Evolutionary conservation across 2,888 invertebrate species (phyloP).

Genomic region (Brachyptera risi): DNA sequence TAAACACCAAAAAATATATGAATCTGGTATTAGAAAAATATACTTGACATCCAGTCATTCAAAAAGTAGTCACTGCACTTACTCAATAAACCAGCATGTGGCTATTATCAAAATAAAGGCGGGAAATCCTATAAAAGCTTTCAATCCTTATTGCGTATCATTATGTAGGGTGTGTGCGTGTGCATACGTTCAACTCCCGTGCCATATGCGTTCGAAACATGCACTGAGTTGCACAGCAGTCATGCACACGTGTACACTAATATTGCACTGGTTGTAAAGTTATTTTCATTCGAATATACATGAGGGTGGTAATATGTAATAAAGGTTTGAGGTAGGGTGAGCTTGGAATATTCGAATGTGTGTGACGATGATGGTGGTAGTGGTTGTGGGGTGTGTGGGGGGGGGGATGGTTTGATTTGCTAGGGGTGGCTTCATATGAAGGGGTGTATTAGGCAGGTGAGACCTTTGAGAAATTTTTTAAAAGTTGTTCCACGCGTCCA

Average conservation of each 20-base stretch:
- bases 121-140: neutral
- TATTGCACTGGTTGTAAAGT: neutral
- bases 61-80: too few relatives aligned
- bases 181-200: too few relatives aligned
- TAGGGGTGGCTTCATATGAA: neutral
- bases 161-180: neutral
- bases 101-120: neutral
- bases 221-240: neutral
- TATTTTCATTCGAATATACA: neutral
- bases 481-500: conserved; percentile 13
- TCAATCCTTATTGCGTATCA: too few relatives aligned
- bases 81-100: neutral
- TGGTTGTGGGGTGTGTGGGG: too few relatives aligned
- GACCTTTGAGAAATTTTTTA: conserved; percentile 8
- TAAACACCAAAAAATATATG: too few relatives aligned
- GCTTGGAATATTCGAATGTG: neutral
- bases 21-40: too few relatives aligned
- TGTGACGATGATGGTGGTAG: neutral
- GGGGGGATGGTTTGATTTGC: neutral
- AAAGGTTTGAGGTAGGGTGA: neutral
- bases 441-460: conserved; percentile 18
- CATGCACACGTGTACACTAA: neutral
- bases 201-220: too few relatives aligned
- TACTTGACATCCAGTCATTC: too few relatives aligned
- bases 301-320: conserved; percentile 1